Evolutionary conservation across 2,888 invertebrate species (phyloP).

Genomic region (Sepioteuthis lessoniana): DNA sequence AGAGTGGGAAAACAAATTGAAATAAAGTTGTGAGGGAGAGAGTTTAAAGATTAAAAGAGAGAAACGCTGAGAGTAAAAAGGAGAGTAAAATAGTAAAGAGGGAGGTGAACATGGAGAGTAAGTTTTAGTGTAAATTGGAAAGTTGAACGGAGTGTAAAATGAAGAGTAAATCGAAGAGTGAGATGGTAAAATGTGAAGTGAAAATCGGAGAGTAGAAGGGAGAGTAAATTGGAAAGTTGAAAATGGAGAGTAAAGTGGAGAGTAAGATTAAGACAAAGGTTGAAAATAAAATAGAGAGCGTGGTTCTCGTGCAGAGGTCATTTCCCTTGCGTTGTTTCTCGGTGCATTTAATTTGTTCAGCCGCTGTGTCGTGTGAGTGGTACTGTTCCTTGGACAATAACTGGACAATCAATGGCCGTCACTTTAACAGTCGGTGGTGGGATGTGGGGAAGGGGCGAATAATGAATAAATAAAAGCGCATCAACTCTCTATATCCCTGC

Average conservation of each 20-base stretch:
- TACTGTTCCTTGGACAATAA: neutral
- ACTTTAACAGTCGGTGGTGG: neutral
- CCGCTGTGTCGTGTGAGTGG: slow-evolving; percentile 33
- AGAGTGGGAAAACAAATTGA: neutral
- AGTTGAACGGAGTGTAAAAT: too few relatives aligned
- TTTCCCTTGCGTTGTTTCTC: slow-evolving; percentile 17
- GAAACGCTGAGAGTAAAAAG: neutral
- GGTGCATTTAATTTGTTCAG: slow-evolving; percentile 19
- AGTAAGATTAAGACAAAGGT: neutral
- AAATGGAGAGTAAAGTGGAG: neutral
- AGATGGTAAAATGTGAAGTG: too few relatives aligned
- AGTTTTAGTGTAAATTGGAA: too few relatives aligned
- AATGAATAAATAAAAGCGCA: slow-evolving; percentile 33
- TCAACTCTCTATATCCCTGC: too few relatives aligned
- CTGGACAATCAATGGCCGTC: neutral
- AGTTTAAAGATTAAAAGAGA: neutral
- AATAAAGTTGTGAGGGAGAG: neutral
- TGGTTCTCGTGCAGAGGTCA: neutral
- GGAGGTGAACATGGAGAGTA: too few relatives aligned
- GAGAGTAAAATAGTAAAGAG: too few relatives aligned
- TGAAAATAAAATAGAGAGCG: neutral
- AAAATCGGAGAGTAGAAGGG: neutral
- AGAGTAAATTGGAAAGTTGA: neutral
- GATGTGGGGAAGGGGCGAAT: neutral
- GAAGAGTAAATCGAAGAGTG: too few relatives aligned